Evolutionary conservation across 2,797 vertebrate genomes (phyloP).

Genomic region (Hemitrygon akajei): DNA sequence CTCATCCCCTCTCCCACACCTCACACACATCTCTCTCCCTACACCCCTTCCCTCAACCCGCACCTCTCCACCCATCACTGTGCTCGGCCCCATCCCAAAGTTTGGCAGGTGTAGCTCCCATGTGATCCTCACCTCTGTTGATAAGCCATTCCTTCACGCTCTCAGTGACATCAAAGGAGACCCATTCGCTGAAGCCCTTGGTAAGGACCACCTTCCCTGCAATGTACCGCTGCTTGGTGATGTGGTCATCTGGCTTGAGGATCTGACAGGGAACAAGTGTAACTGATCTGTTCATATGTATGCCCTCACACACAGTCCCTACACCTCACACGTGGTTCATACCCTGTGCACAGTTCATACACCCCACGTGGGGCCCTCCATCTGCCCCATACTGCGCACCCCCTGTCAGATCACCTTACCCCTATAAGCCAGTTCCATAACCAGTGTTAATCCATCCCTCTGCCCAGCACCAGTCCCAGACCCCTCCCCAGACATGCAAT

Average conservation of each 20-base stretch:
- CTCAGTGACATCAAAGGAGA: constrained; percentile 92
- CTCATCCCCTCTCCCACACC: no score
- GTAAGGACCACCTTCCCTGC: constrained; percentile 88
- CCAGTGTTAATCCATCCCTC: no score
- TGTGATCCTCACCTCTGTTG: constrained; percentile 71
- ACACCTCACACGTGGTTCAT: constrained; percentile 45
- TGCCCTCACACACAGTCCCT: constrained; percentile 45
- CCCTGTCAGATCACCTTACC: no score
- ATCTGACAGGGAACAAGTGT: constrained; percentile 58
- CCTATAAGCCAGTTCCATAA: no score
- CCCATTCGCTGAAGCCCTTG: constrained; percentile 81
- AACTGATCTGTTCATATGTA: constrained; percentile 42
- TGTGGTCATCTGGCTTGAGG: constrained; percentile 82
- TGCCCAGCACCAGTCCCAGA: no score
- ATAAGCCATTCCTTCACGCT: constrained; percentile 92
- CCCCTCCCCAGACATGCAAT: no score
- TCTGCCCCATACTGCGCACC: constrained; percentile 43
- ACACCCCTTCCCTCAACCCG: no score
- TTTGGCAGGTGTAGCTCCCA: no score
- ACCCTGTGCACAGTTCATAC: constrained; percentile 43
- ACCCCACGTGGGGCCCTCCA: constrained; percentile 42
- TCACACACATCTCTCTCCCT: no score
- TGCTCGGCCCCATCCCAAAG: no score
- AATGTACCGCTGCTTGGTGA: constrained; percentile 91
- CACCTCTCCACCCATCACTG: no score